Evolutionary conservation across 2,888 invertebrate genomes (phyloP).

Genomic region (Vandiemenella viatica): DNA sequence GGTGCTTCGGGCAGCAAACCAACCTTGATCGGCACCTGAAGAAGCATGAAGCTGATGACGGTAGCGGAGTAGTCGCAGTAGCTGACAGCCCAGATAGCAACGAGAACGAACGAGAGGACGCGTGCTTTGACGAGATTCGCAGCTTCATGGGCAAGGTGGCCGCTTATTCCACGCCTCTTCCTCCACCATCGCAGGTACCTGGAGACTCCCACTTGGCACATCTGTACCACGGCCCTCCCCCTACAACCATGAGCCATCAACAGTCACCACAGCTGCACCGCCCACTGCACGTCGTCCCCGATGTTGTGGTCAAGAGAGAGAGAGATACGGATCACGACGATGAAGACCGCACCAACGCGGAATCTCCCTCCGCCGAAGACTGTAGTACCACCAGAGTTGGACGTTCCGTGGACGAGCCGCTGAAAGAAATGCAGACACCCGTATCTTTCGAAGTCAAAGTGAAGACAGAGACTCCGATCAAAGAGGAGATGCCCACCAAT

Average conservation of each 20-base stretch:
- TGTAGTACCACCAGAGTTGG: not conserved
- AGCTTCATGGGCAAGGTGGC: constrained; percentile 81
- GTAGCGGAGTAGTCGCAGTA: constrained; percentile 37
- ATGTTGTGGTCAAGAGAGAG: constrained; percentile 31
- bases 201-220: constrained; percentile 24
- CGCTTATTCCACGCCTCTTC: constrained; percentile 21
- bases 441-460: constrained; percentile 14
- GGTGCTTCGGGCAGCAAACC: constrained; percentile 98
- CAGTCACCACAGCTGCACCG: not conserved
- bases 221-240: constrained; percentile 32
- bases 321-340: constrained; percentile 25
- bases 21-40: constrained; percentile 93
- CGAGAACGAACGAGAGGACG: constrained; percentile 71
- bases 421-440: constrained; percentile 5
- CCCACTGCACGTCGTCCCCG: constrained; percentile 28
- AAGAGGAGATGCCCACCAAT: constrained; percentile 34
- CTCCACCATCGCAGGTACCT: not conserved
- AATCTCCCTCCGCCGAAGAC: constrained; percentile 1
- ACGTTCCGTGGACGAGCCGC: not conserved
- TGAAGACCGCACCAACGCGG: constrained; percentile 19
- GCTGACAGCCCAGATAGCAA: constrained; percentile 67
- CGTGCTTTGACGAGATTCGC: constrained; percentile 72
- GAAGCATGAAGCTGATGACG: constrained; percentile 88
- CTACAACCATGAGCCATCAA: too few relatives aligned
- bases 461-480: constrained; percentile 20